Evolutionary conservation across 2,113 vertebrate genomes (phyloP).

Genomic region (Gambusia holbrooki): DNA sequence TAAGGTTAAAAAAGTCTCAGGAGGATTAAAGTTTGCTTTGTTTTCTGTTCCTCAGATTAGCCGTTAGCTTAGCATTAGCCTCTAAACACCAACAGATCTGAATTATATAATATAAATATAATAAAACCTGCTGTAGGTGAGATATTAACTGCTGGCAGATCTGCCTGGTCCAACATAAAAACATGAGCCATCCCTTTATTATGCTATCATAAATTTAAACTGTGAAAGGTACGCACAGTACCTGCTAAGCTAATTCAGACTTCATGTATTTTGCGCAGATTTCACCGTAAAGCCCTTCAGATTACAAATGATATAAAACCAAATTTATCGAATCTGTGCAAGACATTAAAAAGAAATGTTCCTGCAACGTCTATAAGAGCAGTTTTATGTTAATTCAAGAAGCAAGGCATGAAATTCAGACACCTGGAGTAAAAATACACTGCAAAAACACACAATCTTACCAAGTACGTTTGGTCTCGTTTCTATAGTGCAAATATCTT

Average conservation of each 20-base stretch:
- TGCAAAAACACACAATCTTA: no score
- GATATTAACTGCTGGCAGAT: background rate
- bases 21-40: background rate
- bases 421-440: no score
- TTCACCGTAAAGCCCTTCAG: background rate
- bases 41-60: background rate
- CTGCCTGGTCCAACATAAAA: background rate
- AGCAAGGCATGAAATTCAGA: background rate
- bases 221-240: background rate
- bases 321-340: background rate
- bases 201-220: background rate
- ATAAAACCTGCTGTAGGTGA: background rate
- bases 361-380: background rate
- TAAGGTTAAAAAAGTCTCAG: background rate
- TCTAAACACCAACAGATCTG: background rate
- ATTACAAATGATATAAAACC: background rate
- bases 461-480: no score
- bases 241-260: background rate
- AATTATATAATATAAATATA: no score
- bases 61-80: background rate
- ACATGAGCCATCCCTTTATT: background rate
- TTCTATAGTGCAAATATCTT: no score
- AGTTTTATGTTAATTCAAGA: background rate
- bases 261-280: background rate
- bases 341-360: background rate